A percentile compares a stretch with the other conserved stretches of the same genome.
phyloP scores from a whole-genome alignment of 2,797 vertebrate species.

The Sebastes vulpes region DNA sequence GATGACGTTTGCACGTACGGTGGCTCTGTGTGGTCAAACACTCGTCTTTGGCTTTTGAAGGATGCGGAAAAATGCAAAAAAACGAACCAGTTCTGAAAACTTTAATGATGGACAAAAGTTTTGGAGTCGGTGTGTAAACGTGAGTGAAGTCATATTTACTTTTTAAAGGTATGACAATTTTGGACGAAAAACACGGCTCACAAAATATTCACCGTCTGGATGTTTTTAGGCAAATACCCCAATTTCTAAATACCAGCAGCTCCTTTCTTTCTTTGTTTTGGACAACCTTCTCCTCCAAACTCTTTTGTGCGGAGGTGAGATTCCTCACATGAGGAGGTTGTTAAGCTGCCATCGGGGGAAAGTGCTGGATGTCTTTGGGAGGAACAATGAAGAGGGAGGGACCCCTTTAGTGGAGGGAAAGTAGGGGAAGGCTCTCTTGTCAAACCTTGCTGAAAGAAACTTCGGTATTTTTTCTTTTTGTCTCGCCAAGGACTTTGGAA shows the following conservation, averaged over 20 bases:
- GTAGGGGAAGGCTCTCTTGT: constrained; percentile 6
- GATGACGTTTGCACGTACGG: too few relatives aligned
- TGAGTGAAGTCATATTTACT: too few relatives aligned
- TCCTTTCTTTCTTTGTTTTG: not conserved
- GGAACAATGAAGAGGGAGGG: constrained; percentile 30
- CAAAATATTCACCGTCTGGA: not conserved
- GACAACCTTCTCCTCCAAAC: not conserved
- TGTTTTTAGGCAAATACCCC: not conserved
- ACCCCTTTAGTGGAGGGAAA: constrained; percentile 3
- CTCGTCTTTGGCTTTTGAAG: fast-evolving
- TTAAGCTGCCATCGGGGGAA: constrained; percentile 48
- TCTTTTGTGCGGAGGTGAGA: constrained; percentile 25
- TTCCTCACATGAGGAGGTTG: constrained; percentile 50
- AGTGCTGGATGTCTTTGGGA: constrained; percentile 29
- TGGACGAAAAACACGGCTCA: not conserved
- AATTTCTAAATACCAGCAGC: not conserved
- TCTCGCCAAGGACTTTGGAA: not conserved
- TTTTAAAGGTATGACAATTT: too few relatives aligned
- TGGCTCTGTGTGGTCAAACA: too few relatives aligned
- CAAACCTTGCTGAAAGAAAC: constrained; percentile 33
- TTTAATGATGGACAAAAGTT: too few relatives aligned
- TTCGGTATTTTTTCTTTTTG: constrained; percentile 3
- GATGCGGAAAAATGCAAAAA: fast-evolving
- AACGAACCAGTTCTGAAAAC: too few relatives aligned
- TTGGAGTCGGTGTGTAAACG: too few relatives aligned